phyloP scores from a whole-genome alignment of 1,140 invertebrate genomes.

The Hycleus phaleratus region DNA sequence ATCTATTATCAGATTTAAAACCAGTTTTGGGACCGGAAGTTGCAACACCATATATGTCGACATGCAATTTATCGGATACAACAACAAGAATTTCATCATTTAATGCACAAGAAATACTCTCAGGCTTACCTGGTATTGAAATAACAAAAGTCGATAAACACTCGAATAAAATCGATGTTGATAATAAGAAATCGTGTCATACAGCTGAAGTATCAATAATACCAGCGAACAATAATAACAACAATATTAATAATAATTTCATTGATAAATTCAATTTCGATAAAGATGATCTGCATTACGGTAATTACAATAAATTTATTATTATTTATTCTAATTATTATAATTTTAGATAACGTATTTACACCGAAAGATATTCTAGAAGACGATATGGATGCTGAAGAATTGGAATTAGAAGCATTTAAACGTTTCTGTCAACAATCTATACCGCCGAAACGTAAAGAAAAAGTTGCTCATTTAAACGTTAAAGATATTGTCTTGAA shows the following conservation, averaged over 20 bases:
- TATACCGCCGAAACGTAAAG: conserved; percentile 57
- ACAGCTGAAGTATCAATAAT: conserved; percentile 39
- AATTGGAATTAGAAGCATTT: conserved; percentile 69
- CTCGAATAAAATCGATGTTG: conserved; percentile 16
- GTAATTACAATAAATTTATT: conserved; percentile 20
- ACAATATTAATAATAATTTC: too few species aligned
- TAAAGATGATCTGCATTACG: conserved; percentile 36
- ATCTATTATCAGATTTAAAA: conserved; percentile 24
- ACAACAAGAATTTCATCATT: conserved; percentile 21
- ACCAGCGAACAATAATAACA: conserved; percentile 28
- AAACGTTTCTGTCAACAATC: conserved; percentile 71
- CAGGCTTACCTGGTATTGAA: conserved; percentile 38
- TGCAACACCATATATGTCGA: neutral
- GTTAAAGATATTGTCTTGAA: conserved; percentile 38
- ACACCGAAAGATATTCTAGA: conserved; percentile 67
- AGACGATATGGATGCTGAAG: conserved; percentile 67
- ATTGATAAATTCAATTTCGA: conserved; percentile 32
- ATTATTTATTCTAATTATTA: conserved; percentile 2
- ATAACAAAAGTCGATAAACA: conserved; percentile 39
- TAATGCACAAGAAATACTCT: conserved; percentile 37
- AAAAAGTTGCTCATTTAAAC: conserved; percentile 52
- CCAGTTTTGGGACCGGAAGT: conserved; percentile 22
- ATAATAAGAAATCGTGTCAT: conserved; percentile 25
- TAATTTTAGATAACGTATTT: conserved; percentile 66
- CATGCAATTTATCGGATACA: conserved; percentile 18